Evolutionary conservation across 2,888 invertebrate genomes (phyloP).

Genomic region (Metacarcinus magister): DNA sequence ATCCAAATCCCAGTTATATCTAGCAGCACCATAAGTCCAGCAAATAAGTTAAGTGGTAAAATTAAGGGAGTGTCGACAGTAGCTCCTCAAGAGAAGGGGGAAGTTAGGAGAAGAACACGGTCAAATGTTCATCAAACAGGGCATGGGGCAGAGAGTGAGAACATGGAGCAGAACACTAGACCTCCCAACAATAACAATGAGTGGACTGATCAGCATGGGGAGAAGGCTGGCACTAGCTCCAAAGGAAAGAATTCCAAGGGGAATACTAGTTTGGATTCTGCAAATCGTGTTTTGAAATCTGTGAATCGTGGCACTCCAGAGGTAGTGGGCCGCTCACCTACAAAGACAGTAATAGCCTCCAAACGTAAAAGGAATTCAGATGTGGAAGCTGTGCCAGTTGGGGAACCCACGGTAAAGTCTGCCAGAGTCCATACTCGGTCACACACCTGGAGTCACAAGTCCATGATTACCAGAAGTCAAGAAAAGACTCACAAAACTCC

Average conservation of each 20-base stretch:
- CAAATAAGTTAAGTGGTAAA: slow-evolving; percentile 56
- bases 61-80: slow-evolving; percentile 8
- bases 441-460: slow-evolving; percentile 80
- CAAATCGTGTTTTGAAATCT: slow-evolving; percentile 79
- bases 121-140: slow-evolving; percentile 66
- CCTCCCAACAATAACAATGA: slow-evolving; percentile 77
- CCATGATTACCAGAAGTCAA: slow-evolving; percentile 82
- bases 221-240: slow-evolving; percentile 73
- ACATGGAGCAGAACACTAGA: slow-evolving; percentile 70
- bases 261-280: slow-evolving; percentile 57
- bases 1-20: slow-evolving; percentile 82
- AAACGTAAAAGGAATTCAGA: slow-evolving; percentile 74
- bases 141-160: slow-evolving; percentile 69
- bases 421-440: slow-evolving; percentile 79
- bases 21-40: slow-evolving; percentile 80
- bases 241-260: slow-evolving; percentile 42
- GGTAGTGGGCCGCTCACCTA: slow-evolving; percentile 44
- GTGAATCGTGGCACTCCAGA: slow-evolving; percentile 77
- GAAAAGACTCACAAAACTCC: slow-evolving; percentile 78
- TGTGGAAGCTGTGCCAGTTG: slow-evolving; percentile 61
- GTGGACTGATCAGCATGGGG: slow-evolving; percentile 70
- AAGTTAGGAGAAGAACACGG: slow-evolving; percentile 71
- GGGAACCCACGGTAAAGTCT: slow-evolving; percentile 72
- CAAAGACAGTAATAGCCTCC: slow-evolving; percentile 45
- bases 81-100: slow-evolving; percentile 62